Evolutionary conservation across 1,140 invertebrate genomes (phyloP), one percentile per base, ranked within the genome.

Genomic region (Meloidogyne exigua): DNA sequence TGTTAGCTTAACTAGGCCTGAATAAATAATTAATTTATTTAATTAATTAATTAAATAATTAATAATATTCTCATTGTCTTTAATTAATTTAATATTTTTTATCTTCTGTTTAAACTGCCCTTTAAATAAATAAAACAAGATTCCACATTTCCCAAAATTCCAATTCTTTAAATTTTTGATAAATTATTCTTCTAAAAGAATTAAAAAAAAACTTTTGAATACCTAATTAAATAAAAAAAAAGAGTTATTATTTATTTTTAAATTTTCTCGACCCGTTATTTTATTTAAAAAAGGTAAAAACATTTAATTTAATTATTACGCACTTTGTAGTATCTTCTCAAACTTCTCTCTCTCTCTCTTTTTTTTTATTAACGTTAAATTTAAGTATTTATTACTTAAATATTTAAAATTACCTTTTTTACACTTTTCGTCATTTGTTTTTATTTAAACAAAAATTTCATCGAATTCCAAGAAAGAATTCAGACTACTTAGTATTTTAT

Each of bases 291-390:
- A 57, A 57, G 7, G n/a, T n/a, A n/a, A n/a, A 57, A n/a, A n/a
- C n/a, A n/a, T 57, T n/a, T n/a, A 57, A n/a, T 57, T 57, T n/a
- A 57, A 57, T 57, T 57, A 57, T 57, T 57, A 57, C 49, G 49
- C 49, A 57, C 49, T 57, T 57, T 57, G 49, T 57, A 57, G 49
- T 57, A 57, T 57, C 49, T 57, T 57, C 49, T 9, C 49, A 44
- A 44, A 44, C 12, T 44, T 57, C 49, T 57, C 49, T 57, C n/a
- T n/a, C n/a, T n/a, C n/a, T n/a, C n/a, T n/a, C n/a, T n/a, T n/a
- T n/a, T n/a, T n/a, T n/a, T n/a, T n/a, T n/a, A n/a, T n/a, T n/a
- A n/a, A 39, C 36, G 36, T n/a, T n/a, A 57, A n/a, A n/a, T n/a
- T 57, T 21, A 57, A 44, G 42, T 44, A 57, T 57, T 44, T n/a